These are phyloP conservation scores for Drosophila macrothrix DNA, from an alignment of 2,888 invertebrate species.

Conservation along the genomic window DNA sequence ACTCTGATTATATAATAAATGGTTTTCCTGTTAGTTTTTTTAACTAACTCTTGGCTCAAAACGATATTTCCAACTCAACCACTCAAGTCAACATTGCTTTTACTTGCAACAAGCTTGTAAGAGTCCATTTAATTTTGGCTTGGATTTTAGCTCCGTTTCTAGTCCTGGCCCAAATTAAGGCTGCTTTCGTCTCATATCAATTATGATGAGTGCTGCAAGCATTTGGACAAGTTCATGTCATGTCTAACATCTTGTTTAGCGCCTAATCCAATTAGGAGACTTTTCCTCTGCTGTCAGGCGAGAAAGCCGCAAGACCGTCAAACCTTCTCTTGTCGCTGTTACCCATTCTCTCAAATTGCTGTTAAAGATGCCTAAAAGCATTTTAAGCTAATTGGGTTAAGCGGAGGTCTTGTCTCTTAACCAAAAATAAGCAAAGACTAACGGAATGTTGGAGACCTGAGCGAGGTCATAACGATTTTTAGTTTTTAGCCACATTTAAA, in stretches of 20 bases:
- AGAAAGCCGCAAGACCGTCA: conserved; percentile 2
- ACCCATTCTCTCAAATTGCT: conserved; percentile 12
- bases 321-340: neutral
- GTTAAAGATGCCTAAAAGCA: conserved; percentile 39
- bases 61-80: neutral
- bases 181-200: conserved; percentile 10
- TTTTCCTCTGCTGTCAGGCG: conserved; percentile 16
- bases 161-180: neutral
- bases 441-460: conserved; percentile 5
- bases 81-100: neutral
- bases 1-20: neutral
- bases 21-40: neutral
- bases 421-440: conserved; percentile 27
- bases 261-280: conserved; percentile 63
- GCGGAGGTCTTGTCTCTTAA: conserved; percentile 23
- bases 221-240: conserved; percentile 30
- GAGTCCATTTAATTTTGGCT: neutral
- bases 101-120: neutral
- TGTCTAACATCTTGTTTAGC: conserved; percentile 42
- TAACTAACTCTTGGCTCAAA: neutral
- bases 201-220: conserved; percentile 18
- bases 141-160: neutral
- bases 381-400: conserved; percentile 46
- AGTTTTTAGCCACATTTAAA: conserved; percentile 39
- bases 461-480: conserved; percentile 29